Evolutionary conservation across 2,888 invertebrate species (phyloP).

Genomic region (Cryptocephalus moraei): DNA sequence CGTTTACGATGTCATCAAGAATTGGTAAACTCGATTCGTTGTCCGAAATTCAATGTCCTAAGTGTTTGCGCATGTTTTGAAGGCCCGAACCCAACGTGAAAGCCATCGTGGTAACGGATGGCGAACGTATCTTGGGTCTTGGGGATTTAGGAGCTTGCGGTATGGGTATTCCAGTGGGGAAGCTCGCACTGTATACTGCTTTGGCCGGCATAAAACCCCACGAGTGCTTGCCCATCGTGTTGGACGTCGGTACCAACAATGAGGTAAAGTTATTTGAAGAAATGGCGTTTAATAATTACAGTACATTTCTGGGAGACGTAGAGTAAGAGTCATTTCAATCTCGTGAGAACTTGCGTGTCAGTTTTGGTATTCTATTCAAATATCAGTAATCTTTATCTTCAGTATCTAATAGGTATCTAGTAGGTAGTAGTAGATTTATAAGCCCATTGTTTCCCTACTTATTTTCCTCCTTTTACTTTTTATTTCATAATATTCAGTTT

Average conservation of each 20-base stretch:
- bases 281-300: no score
- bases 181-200: slow-evolving; percentile 92
- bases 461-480: no score
- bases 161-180: slow-evolving; percentile 99
- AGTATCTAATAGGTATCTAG: no score
- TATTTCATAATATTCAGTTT: no score
- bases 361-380: no score
- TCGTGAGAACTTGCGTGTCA: no score
- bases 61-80: slow-evolving; percentile 14
- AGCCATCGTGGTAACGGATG: slow-evolving; percentile 93
- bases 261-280: neutral
- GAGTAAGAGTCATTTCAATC: no score
- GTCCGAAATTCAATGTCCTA: neutral
- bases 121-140: slow-evolving; percentile 93
- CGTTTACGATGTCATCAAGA: slow-evolving; percentile 80
- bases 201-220: slow-evolving; percentile 93
- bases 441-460: no score
- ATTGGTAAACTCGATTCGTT: slow-evolving; percentile 59
- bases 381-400: no score
- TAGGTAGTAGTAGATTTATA: no score
- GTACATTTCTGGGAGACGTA: no score
- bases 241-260: slow-evolving; percentile 68
- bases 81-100: slow-evolving; percentile 82
- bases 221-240: slow-evolving; percentile 86
- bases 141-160: slow-evolving; percentile 96